These are phyloP conservation scores for Isoperla grammatica DNA, from an alignment of 2,888 invertebrate genomes.

Conservation along the genomic window DNA sequence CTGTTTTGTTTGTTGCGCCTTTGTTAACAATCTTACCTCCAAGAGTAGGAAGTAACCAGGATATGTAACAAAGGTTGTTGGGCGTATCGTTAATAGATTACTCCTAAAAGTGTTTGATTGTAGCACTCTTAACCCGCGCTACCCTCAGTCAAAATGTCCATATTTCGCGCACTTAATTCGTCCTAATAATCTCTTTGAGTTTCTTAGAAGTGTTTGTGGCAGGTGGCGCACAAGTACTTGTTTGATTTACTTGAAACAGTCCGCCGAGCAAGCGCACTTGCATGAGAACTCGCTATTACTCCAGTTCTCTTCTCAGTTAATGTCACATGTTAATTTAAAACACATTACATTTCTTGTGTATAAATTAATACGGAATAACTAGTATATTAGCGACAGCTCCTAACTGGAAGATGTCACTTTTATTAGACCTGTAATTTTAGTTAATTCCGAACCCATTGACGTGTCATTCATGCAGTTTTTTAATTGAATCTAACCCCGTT, in stretches of 20 bases:
- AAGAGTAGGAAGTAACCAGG: too few relatives aligned
- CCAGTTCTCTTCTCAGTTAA: neutral
- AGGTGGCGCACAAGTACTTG: neutral
- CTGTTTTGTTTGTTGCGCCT: too few relatives aligned
- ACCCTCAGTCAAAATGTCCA: conserved; percentile 9
- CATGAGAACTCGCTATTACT: neutral
- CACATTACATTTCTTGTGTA: conserved; percentile 6
- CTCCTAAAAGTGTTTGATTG: too few relatives aligned
- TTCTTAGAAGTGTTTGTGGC: neutral
- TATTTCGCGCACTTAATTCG: neutral
- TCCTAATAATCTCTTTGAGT: neutral
- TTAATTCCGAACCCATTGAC: conserved; percentile 13
- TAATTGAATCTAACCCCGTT: conserved; percentile 18
- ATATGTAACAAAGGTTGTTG: too few relatives aligned
- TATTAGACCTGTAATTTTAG: conserved; percentile 19
- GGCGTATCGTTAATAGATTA: too few relatives aligned
- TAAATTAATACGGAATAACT: conserved; percentile 18
- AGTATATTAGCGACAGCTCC: conserved; percentile 9
- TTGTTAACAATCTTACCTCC: too few relatives aligned
- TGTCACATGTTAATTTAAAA: conserved; percentile 18
- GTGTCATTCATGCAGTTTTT: conserved; percentile 5
- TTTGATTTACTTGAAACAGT: neutral
- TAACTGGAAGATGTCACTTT: neutral
- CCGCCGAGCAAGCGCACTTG: too few relatives aligned
- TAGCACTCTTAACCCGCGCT: too few relatives aligned